A percentile compares a stretch with the other conserved stretches of the same genome.
Conservation (phyloP, 2,113 vertebrate genomes). For the Tylochromis polylepis region DNA sequence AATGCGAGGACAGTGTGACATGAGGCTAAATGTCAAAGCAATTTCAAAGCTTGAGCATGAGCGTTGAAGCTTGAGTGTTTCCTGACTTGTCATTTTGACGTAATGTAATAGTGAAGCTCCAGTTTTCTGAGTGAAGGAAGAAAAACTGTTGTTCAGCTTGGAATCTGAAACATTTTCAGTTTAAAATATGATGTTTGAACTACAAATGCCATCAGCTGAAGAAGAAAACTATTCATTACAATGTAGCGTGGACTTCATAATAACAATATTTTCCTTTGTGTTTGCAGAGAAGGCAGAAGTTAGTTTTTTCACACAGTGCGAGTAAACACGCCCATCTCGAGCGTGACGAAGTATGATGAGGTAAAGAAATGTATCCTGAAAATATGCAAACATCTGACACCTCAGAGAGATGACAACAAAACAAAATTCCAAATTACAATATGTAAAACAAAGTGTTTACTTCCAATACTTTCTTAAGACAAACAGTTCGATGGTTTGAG, state of each 20-base stretch:
- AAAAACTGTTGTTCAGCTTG: not conserved
- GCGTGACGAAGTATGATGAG: not conserved
- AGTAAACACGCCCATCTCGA: not conserved
- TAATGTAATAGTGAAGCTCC: not conserved
- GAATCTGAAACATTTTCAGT: not conserved
- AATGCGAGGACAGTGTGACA: not conserved
- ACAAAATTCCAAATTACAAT: not conserved
- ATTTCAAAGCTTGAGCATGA: conserved; percentile 8
- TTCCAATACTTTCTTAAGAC: not conserved
- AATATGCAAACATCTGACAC: not conserved
- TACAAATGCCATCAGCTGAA: not conserved
- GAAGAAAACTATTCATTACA: not conserved
- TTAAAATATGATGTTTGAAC: not conserved
- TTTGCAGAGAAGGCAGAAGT: not conserved
- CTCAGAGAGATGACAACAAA: not conserved
- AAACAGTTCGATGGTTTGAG: not conserved
- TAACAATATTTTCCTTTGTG: not conserved
- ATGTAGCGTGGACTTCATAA: not conserved
- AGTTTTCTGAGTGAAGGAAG: not conserved
- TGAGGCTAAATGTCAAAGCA: not conserved
- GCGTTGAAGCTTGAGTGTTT: not conserved
- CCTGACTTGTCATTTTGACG: not conserved
- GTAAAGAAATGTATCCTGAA: not conserved
- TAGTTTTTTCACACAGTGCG: not conserved
- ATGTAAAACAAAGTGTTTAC: not conserved